Evolutionary conservation across 2,888 invertebrate genomes (phyloP).

Genomic region (Antitype chi): DNA sequence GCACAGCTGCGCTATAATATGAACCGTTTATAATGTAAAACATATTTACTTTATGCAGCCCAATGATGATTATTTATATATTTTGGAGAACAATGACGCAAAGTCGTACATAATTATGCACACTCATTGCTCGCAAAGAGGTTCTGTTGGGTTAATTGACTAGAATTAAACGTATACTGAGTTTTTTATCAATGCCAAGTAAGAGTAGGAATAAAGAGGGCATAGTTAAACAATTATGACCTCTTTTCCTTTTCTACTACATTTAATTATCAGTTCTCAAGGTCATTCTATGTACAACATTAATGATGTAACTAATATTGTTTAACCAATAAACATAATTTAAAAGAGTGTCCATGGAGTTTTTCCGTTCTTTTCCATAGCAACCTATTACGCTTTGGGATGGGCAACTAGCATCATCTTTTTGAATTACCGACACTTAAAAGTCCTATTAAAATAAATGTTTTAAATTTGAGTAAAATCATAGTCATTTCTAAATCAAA

Average conservation of each 20-base stretch:
- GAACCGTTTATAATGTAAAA: conserved; percentile 33
- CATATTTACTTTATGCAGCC: conserved; percentile 46
- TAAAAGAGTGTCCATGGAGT: neutral
- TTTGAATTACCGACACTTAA: no score
- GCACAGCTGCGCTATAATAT: conserved; percentile 45
- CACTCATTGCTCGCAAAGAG: conserved; percentile 32
- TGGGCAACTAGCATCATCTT: neutral
- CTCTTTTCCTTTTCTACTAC: no score
- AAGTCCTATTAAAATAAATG: neutral
- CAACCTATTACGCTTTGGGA: neutral
- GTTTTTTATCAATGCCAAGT: neutral
- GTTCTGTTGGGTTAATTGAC: conserved; percentile 17
- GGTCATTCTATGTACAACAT: neutral
- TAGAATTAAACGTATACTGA: neutral
- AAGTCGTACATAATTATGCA: conserved; percentile 21
- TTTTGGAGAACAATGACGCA: conserved; percentile 42
- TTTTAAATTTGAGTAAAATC: neutral
- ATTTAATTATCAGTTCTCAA: neutral
- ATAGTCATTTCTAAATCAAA: neutral
- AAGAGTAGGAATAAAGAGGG: neutral
- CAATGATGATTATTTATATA: conserved; percentile 34
- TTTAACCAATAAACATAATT: neutral
- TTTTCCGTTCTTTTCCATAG: neutral
- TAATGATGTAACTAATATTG: neutral
- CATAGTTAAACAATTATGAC: neutral